These are phyloP conservation scores for Timema cristinae DNA, from an alignment of 2,888 invertebrate species.

Conservation along the genomic window DNA sequence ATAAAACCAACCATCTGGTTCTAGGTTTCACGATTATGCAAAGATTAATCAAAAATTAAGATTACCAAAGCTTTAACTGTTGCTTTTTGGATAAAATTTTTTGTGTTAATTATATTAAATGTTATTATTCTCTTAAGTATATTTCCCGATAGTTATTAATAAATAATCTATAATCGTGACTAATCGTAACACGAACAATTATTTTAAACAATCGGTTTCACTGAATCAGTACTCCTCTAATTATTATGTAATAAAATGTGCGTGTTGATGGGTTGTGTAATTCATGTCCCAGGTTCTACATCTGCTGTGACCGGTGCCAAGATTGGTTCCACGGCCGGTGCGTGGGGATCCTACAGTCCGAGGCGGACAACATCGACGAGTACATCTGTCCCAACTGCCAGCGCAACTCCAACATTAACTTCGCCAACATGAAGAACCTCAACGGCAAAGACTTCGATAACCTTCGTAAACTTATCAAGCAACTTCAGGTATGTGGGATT, in stretches of 20 bases:
- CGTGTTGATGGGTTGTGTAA: neutral
- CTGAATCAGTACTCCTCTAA: neutral
- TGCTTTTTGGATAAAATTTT: too few species aligned
- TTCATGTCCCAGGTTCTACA: slow-evolving; percentile 75
- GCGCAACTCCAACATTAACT: slow-evolving; percentile 81
- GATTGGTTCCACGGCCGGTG: slow-evolving; percentile 99
- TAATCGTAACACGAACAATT: too few species aligned
- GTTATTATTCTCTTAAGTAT: too few species aligned
- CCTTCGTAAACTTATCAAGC: slow-evolving; percentile 80
- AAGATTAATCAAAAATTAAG: too few species aligned
- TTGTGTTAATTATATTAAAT: too few species aligned
- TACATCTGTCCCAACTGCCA: slow-evolving; percentile 97
- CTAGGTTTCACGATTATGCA: too few species aligned
- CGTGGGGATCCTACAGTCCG: slow-evolving; percentile 90
- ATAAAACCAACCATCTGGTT: too few species aligned
- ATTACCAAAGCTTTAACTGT: too few species aligned
- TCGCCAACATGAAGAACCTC: slow-evolving; percentile 84
- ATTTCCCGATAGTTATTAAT: too few species aligned
- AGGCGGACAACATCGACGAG: slow-evolving; percentile 92
- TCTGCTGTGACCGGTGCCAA: slow-evolving; percentile 97
- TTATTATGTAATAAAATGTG: neutral
- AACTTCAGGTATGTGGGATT: slow-evolving; percentile 64
- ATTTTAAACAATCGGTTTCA: too few species aligned
- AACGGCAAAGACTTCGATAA: slow-evolving; percentile 75
- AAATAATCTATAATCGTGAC: neutral